Evolutionary conservation across 2,888 invertebrate species (phyloP).

Genomic region (Drosophila histrio): DNA sequence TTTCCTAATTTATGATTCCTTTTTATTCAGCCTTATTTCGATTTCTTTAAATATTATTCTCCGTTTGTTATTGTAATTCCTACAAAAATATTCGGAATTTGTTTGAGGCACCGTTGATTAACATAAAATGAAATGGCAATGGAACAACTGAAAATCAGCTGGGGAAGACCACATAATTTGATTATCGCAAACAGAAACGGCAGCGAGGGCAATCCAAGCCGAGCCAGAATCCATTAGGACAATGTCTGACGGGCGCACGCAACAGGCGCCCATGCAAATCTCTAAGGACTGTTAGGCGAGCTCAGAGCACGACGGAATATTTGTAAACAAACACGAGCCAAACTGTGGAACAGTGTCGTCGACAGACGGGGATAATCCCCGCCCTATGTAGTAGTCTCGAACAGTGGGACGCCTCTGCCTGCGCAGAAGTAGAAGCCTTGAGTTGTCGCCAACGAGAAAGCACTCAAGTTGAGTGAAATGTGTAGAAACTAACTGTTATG

Average conservation of each 20-base stretch:
- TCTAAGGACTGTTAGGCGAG: constrained; percentile 34
- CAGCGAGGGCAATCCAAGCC: constrained; percentile 16
- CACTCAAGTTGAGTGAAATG: constrained; percentile 34
- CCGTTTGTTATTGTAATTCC: background rate
- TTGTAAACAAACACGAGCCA: constrained; percentile 59
- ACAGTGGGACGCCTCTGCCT: constrained; percentile 17
- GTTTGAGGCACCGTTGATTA: constrained; percentile 26
- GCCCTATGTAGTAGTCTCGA: background rate
- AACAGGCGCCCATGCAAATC: constrained; percentile 64
- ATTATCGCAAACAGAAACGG: constrained; percentile 40
- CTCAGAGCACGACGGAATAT: constrained; percentile 30
- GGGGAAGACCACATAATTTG: constrained; percentile 38
- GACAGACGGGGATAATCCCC: background rate
- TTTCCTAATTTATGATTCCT: no score
- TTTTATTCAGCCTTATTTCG: no score
- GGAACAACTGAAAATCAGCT: constrained; percentile 39
- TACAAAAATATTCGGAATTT: no score
- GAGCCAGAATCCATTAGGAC: constrained; percentile 27
- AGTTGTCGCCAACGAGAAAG: background rate
- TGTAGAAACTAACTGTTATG: constrained; percentile 12
- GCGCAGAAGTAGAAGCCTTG: constrained; percentile 16
- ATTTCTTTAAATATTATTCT: no score
- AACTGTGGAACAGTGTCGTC: constrained; percentile 10
- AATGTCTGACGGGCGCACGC: constrained; percentile 42
- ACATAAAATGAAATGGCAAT: constrained; percentile 28